Evolutionary conservation across 2,797 vertebrate genomes (phyloP), one percentile per base, ranked within the genome.

Genomic region (Australoheros facetus): DNA sequence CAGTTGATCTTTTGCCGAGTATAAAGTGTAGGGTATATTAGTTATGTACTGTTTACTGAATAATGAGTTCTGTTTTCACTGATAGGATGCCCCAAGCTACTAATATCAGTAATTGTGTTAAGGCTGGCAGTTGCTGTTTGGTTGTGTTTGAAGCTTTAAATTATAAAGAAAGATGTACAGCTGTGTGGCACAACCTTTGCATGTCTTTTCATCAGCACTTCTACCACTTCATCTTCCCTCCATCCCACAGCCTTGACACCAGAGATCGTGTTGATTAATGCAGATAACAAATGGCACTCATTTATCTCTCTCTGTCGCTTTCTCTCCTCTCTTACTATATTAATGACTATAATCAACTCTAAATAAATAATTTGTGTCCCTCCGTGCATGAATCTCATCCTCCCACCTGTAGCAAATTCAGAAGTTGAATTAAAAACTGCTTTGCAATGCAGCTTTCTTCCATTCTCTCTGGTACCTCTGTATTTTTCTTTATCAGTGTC

Each of bases 271-370:
- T 85, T 93, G 93, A 94, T 91, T 92, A 93, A 93, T 92, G 88
- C 69, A 80, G 84, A 90, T 88, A 85, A 89, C 89, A 94, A 92
- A 90, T 77, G 56, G 77, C 78, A 75, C 79, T 91, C 89, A 88
- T 93, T 89, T 89, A 88, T 90, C 90, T 90, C 85, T 82, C 78
- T 80, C 78, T 74, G 84, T 87, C 88, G 88, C 85, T 71, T 84
- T 80, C 74, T 81, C 88, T 71, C 83, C 79, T 85, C 78, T 83
- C 86, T 86, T 73, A 77, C 88, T 77, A 90, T 93, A 93, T 94
- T 95, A 94, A 94, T 94, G 91, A 85, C 87, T 89, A 87, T 93
- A 93, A 93, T 94, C 91, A 94, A 87, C 85, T 85, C 87, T 88
- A 92, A 91, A 91, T 91, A 93, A 94, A 93, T 91, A 82, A 92